Evolutionary conservation across 2,888 invertebrate species (phyloP).

Genomic region (Oxystoma pomonae): DNA sequence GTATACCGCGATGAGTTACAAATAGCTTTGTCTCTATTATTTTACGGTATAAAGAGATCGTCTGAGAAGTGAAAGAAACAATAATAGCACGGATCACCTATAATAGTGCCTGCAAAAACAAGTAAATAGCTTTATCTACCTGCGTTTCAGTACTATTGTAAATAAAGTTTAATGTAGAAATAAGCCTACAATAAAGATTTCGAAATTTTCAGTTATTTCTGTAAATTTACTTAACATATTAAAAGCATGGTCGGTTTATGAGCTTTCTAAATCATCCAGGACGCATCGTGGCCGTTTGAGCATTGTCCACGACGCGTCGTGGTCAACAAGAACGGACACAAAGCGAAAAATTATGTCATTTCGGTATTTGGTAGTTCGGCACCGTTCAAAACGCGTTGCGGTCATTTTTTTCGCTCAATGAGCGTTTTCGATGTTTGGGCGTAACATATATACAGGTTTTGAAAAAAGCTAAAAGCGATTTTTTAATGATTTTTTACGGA

Average conservation of each 20-base stretch:
- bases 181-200: no score
- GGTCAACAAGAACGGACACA: constrained; percentile 6
- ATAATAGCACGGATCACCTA: no score
- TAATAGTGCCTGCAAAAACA: constrained; percentile 1
- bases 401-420: constrained; percentile 11
- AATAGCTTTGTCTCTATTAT: no score
- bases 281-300: not conserved
- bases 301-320: not conserved
- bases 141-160: not conserved
- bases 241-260: constrained; percentile 1
- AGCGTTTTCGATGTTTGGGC: constrained; percentile 9
- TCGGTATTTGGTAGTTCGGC: constrained; percentile 11
- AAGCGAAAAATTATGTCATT: constrained; percentile 12
- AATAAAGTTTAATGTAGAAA: not conserved
- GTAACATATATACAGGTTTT: not conserved
- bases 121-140: not conserved
- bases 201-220: no score
- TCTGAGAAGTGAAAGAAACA: no score
- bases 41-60: no score
- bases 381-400: constrained; percentile 6
- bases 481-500: no score
- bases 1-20: no score
- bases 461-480: no score
- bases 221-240: no score
- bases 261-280: not conserved